Evolutionary conservation across 1,140 invertebrate species (phyloP).

Genomic region (Brachionus calyciflorus): DNA sequence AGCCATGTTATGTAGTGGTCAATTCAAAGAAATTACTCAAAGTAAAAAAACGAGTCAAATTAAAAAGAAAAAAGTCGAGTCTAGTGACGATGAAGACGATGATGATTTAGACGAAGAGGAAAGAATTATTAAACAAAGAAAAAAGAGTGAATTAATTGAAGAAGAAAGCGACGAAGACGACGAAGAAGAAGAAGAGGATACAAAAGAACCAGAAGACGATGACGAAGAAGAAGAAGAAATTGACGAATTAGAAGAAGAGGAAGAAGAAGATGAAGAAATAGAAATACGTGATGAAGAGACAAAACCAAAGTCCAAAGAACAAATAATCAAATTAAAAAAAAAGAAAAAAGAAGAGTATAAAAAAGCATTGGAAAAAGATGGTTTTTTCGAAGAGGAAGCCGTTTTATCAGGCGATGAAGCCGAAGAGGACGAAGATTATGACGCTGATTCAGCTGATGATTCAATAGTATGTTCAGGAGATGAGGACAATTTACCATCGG

Average conservation of each 20-base stretch:
- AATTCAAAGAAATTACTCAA: not conserved
- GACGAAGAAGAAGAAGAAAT: not conserved
- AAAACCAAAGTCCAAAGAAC: not conserved
- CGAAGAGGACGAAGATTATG: conserved; percentile 28
- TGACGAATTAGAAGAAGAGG: not conserved
- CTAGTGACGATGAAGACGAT: conserved; percentile 2
- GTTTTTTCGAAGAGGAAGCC: conserved; percentile 42
- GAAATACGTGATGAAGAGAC: conserved; percentile 4
- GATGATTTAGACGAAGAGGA: conserved; percentile 1
- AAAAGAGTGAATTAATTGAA: not conserved
- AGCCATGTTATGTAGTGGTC: conserved; percentile 44
- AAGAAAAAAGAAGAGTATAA: conserved; percentile 14
- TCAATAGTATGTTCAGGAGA: conserved; percentile 34
- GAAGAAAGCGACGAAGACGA: not conserved
- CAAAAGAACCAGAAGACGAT: not conserved
- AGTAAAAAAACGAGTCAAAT: conserved; percentile 9
- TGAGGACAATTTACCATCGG: conserved; percentile 18
- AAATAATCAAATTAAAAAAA: conserved; percentile 20
- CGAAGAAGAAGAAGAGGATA: not conserved
- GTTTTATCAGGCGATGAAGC: conserved; percentile 28
- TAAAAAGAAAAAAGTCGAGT: not conserved
- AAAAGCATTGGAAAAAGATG: conserved; percentile 26
- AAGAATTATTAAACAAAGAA: not conserved
- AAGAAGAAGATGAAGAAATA: conserved; percentile 33
- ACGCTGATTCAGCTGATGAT: conserved; percentile 20